phyloP scores from a whole-genome alignment of 2,888 invertebrate genomes.

The Pterostichus niger region DNA sequence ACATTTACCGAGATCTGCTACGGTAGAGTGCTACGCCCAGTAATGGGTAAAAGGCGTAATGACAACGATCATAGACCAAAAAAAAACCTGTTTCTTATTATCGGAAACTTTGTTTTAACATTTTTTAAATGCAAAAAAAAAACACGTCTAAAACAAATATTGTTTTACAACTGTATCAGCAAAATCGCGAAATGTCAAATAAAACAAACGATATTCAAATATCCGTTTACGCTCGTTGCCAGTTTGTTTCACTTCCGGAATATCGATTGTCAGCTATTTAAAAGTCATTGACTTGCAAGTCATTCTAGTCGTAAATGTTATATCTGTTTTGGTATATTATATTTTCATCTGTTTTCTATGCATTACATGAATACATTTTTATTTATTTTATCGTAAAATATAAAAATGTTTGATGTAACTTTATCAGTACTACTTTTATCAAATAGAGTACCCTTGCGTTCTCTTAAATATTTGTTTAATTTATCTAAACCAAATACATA shows the following conservation, averaged over 20 bases:
- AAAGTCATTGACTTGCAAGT: constrained; percentile 31
- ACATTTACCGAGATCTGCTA: too few species aligned
- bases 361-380: neutral
- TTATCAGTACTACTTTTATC: neutral
- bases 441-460: too few species aligned
- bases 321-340: too few species aligned
- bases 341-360: neutral
- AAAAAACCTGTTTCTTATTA: too few species aligned
- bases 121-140: too few species aligned
- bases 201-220: constrained; percentile 30
- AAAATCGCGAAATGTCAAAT: constrained; percentile 7
- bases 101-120: too few species aligned
- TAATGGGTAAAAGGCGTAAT: too few species aligned
- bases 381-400: neutral
- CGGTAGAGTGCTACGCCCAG: too few species aligned
- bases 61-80: too few species aligned
- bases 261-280: constrained; percentile 46
- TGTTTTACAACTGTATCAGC: neutral
- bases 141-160: neutral
- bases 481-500: constrained; percentile 28
- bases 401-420: neutral
- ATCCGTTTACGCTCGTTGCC: constrained; percentile 15
- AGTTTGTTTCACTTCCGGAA: constrained; percentile 34
- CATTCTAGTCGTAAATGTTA: neutral
- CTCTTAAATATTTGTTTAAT: constrained; percentile 12